A percentile compares a stretch with the other conserved stretches of the same genome.
Conservation (phyloP, 2,797 vertebrate genomes). For the Gallinago nigripennis region DNA sequence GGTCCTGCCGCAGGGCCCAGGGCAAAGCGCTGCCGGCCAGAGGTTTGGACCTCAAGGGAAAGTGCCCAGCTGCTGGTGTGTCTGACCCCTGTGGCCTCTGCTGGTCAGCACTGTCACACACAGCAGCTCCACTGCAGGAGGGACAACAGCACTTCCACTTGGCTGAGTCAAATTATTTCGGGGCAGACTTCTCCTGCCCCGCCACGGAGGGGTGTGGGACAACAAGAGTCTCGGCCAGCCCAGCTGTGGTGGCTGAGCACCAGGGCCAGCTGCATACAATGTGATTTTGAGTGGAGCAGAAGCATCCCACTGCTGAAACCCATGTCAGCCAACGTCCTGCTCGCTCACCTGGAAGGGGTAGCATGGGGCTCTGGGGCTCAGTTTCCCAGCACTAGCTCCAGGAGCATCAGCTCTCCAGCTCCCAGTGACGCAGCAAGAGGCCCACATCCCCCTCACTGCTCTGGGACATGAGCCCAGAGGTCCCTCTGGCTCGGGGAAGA, state of each 20-base stretch:
- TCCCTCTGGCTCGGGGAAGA: not conserved
- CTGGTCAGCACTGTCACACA: not conserved
- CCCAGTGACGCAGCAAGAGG: not conserved
- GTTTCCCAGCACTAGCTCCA: not conserved
- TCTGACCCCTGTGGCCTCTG: fast-evolving
- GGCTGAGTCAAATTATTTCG: not conserved
- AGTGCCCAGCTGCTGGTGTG: not conserved
- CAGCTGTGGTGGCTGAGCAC: not conserved
- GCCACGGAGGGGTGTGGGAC: not conserved
- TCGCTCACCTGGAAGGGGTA: not conserved
- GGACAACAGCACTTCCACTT: not conserved
- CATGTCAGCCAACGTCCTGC: not conserved
- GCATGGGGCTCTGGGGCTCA: not conserved
- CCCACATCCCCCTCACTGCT: not conserved
- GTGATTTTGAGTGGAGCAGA: not conserved
- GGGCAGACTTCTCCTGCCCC: not conserved
- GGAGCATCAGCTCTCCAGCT: not conserved
- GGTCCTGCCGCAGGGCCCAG: not conserved
- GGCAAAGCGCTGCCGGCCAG: fast-evolving
- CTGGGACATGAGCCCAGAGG: not conserved
- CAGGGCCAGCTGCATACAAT: not conserved
- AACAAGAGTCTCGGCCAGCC: not conserved
- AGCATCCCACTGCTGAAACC: not conserved
- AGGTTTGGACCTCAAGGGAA: not conserved
- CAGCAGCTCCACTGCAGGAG: fast-evolving